Conservation (phyloP, 2,888 invertebrate species). For the Aelia acuminata region DNA sequence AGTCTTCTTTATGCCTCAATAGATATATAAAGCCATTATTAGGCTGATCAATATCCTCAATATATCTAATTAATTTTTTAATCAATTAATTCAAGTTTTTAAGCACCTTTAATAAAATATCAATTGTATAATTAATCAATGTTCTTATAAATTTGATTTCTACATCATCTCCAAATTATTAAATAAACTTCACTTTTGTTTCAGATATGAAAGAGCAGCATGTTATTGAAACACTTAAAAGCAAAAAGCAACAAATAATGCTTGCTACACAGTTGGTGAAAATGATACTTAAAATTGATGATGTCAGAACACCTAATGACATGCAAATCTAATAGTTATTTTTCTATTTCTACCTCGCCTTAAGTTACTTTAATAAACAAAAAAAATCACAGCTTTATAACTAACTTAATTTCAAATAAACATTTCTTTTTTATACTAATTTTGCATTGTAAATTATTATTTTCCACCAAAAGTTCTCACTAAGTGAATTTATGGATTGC, state of each 20-base stretch:
- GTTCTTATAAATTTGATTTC: background rate
- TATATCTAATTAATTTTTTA: no score
- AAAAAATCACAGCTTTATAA: slow-evolving; percentile 39
- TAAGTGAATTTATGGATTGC: no score
- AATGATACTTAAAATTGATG: slow-evolving; percentile 99
- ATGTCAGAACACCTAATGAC: slow-evolving; percentile 80
- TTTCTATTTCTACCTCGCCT: slow-evolving; percentile 17
- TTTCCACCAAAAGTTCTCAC: no score
- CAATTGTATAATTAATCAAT: slow-evolving; percentile 23
- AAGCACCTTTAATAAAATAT: no score
- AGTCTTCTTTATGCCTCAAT: background rate
- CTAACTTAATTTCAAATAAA: slow-evolving; percentile 45
- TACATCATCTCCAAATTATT: background rate
- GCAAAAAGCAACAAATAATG: slow-evolving; percentile 97
- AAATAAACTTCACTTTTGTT: slow-evolving; percentile 65
- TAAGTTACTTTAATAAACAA: slow-evolving; percentile 17
- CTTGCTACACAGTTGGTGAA: slow-evolving; percentile 98
- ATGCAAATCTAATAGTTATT: slow-evolving; percentile 45
- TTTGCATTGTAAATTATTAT: background rate
- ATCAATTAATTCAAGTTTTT: no score
- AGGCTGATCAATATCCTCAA: background rate
- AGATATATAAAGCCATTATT: no score
- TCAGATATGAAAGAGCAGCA: slow-evolving; percentile 94
- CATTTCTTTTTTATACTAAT: background rate
- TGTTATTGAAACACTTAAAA: slow-evolving; percentile 96